phyloP scores from a whole-genome alignment of 2,113 vertebrate species.

The Cheilinus undulatus region DNA sequence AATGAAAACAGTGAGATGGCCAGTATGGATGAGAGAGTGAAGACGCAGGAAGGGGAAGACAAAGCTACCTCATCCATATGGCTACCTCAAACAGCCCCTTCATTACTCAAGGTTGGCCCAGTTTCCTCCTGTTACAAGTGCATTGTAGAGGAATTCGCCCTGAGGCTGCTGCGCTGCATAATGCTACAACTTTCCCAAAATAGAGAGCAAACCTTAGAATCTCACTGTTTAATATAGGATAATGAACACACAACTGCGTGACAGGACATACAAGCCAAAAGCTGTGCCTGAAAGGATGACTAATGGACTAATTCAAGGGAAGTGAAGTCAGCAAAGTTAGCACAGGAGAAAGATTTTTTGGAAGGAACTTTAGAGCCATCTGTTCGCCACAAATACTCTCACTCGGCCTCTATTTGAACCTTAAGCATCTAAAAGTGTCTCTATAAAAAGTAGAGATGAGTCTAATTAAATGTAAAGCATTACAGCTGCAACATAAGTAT shows the following conservation, averaged over 20 bases:
- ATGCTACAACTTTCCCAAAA: constrained; percentile 11
- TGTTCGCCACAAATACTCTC: constrained; percentile 4
- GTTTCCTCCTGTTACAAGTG: constrained; percentile 40
- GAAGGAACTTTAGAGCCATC: constrained; percentile 13
- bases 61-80: constrained; percentile 30
- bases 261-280: not conserved
- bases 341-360: not conserved
- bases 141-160: constrained; percentile 32
- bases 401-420: not conserved
- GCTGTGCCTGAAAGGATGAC: not conserved
- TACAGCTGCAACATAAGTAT: not conserved
- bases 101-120: constrained; percentile 37
- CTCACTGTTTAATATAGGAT: constrained; percentile 8
- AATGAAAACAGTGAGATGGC: constrained; percentile 29
- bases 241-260: not conserved
- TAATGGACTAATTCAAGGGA: constrained; percentile 4
- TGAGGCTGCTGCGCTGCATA: constrained; percentile 42
- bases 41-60: not conserved
- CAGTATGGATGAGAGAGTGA: constrained; percentile 1
- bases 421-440: not conserved
- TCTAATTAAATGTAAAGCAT: not conserved
- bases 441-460: not conserved
- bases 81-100: constrained; percentile 25
- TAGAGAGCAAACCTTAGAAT: not conserved
- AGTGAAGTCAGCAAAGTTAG: constrained; percentile 1